Conservation (phyloP, 1,140 invertebrate species). For the Penaeus japonicus region DNA sequence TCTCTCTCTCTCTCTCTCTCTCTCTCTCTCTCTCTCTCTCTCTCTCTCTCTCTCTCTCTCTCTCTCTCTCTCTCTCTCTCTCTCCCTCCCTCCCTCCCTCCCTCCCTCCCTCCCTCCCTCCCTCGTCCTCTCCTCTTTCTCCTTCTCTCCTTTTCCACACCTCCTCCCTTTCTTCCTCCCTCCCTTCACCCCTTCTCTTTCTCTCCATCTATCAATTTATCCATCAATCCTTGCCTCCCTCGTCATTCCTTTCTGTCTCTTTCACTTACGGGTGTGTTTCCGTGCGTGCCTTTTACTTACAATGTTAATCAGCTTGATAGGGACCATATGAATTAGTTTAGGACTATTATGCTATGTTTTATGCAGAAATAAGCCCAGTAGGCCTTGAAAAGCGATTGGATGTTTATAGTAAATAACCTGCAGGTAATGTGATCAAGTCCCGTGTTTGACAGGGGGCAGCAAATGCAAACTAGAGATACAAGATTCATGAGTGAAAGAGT, state of each 20-base stretch:
- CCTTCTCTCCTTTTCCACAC: not conserved
- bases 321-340: no score
- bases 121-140: not conserved
- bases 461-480: no score
- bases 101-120: not conserved
- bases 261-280: not conserved
- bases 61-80: not conserved
- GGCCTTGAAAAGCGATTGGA: no score
- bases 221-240: not conserved
- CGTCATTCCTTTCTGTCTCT: not conserved
- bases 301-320: no score
- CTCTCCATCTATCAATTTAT: not conserved
- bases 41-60: not conserved
- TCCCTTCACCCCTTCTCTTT: not conserved
- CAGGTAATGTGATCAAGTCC: no score
- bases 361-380: no score
- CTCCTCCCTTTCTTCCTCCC: not conserved
- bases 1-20: not conserved
- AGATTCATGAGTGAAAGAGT: no score
- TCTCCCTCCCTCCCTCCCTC: not conserved
- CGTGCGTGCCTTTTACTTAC: no score
- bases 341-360: no score
- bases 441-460: no score
- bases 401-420: no score
- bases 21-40: not conserved